Conservation (phyloP, 1,140 invertebrate species). For the Tetraneura akinire region DNA sequence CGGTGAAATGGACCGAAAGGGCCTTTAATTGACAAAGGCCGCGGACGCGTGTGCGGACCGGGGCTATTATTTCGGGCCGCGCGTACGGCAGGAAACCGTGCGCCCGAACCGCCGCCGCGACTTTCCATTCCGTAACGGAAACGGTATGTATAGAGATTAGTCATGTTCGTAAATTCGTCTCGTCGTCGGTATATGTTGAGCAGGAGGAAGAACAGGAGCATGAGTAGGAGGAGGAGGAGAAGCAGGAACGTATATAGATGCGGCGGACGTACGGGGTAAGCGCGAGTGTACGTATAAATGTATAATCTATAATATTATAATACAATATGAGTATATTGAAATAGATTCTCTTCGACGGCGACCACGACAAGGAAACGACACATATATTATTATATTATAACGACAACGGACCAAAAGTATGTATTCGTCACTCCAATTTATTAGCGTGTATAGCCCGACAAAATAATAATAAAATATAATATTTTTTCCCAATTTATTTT, state of each 20-base stretch:
- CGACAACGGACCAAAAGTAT: constrained; percentile 30
- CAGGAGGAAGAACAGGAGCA: too few species aligned
- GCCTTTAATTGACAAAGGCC: constrained; percentile 51
- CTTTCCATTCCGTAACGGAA: constrained; percentile 50
- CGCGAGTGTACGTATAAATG: background rate
- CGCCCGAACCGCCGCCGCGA: constrained; percentile 18
- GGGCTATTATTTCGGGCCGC: constrained; percentile 45
- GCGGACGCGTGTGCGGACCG: constrained; percentile 27
- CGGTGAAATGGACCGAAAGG: constrained; percentile 42
- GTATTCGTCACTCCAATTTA: too few species aligned
- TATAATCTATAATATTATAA: too few species aligned
- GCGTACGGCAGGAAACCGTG: constrained; percentile 49
- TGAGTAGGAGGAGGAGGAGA: too few species aligned
- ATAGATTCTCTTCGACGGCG: background rate
- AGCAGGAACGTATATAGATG: too few species aligned
- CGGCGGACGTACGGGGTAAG: background rate
- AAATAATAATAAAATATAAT: too few species aligned
- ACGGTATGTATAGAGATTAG: constrained; percentile 48
- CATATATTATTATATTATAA: constrained; percentile 6
- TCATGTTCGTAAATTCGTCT: constrained; percentile 40
- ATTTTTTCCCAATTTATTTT: too few species aligned
- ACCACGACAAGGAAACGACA: background rate
- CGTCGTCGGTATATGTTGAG: constrained; percentile 19
- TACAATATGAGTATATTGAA: too few species aligned
- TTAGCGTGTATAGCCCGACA: too few species aligned